Percentiles rank a stretch among this genome's conserved stretches.
phyloP scores from a whole-genome alignment of 2,888 invertebrate genomes.

The Nemotelus pantherinus region DNA sequence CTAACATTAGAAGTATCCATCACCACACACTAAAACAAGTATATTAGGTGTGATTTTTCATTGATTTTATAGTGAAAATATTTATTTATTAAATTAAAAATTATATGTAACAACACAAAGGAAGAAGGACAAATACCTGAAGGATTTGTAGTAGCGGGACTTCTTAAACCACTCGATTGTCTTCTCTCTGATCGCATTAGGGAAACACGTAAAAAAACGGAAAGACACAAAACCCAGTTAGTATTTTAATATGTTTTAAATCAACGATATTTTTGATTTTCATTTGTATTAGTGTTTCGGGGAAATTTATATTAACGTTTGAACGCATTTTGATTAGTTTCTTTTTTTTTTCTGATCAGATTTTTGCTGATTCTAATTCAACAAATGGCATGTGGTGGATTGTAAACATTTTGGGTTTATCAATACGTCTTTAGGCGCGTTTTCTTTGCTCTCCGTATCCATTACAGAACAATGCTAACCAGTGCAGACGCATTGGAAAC shows the following conservation, averaged over 20 bases:
- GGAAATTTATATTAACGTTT: too few species aligned
- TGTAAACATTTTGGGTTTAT: too few species aligned
- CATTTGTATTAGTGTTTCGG: too few species aligned
- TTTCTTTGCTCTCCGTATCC: too few species aligned
- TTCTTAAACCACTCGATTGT: slow-evolving; percentile 56
- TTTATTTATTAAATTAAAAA: slow-evolving; percentile 12
- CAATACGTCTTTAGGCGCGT: too few species aligned
- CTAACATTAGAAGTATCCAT: slow-evolving; percentile 31
- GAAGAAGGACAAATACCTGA: slow-evolving; percentile 53
- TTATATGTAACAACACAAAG: neutral
- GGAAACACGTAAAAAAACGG: slow-evolving; percentile 15
- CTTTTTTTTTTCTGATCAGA: too few species aligned
- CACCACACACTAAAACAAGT: slow-evolving; percentile 39
- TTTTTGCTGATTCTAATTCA: too few species aligned
- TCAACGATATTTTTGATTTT: neutral
- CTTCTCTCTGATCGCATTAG: slow-evolving; percentile 53
- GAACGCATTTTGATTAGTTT: too few species aligned
- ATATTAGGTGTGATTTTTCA: slow-evolving; percentile 33
- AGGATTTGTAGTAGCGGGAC: slow-evolving; percentile 55
- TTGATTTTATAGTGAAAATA: neutral
- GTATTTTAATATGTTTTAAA: neutral
- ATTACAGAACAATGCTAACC: too few species aligned
- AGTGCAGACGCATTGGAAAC: too few species aligned
- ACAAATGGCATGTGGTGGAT: too few species aligned
- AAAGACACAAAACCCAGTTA: slow-evolving; percentile 38